Evolutionary conservation across 2,888 invertebrate species (phyloP), one percentile per base, ranked within the genome.

Genomic region (Eristalis tenax): DNA sequence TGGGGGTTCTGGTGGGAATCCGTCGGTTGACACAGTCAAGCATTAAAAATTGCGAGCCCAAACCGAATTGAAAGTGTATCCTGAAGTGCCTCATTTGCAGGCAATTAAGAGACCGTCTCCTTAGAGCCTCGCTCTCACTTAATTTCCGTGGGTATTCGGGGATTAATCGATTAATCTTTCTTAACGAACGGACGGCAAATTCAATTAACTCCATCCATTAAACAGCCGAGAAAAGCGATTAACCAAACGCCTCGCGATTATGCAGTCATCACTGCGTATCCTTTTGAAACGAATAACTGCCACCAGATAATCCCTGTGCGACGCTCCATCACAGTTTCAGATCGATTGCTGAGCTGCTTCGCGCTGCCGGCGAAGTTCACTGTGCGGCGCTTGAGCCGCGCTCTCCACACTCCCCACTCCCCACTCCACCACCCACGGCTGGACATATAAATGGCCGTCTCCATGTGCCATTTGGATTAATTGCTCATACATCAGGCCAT

Each of bases 401-500:
- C 43, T 6, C 57, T 26, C 26, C 26, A 26, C 26, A n/a, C 57
- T n/a, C n/a, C n/a, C n/a, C n/a, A n/a, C 57, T 26, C 26, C 26
- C 1, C 26, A n/a, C 57, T 8, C 5, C 18, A 8, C 50, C n/a
- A 2, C 18, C 18, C 50, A 18, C 40, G 63, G 69, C 64, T 61
- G 82, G 61, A 22, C 64, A 28, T 40, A 80, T 65, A 74, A 81
- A 82, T 75, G 78, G 70, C 74, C 69, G 59, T 77, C 77, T 65
- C 68, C 66, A 78, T 86, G 74, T 82, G 69, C 28, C 64, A 66
- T 74, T 82, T 18, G 63, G 59, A 82, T 86, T 78, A 86, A 86
- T 86, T 82, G 78, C 86, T 82, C 50, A 77, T 65, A 18, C 22
- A 59, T 38, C 2, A 66, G 32, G 5, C 6, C 40, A 70, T 59